phyloP scores from a whole-genome alignment of 2,888 invertebrate genomes.

The Orthonychiurus folsomi region DNA sequence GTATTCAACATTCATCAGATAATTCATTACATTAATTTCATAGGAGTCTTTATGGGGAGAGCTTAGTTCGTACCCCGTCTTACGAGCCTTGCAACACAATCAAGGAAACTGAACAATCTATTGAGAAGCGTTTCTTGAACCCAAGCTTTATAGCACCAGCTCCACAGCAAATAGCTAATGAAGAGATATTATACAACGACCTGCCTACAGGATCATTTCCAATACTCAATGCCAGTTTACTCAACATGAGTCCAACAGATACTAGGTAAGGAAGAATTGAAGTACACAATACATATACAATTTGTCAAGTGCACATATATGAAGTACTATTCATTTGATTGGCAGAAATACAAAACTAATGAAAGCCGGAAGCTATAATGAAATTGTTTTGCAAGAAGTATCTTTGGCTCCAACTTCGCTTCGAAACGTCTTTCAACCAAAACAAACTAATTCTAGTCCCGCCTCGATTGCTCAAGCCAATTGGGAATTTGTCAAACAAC shows the following conservation, averaged over 20 bases:
- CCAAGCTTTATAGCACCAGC: constrained; percentile 75
- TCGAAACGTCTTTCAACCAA: constrained; percentile 38
- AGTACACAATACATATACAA: constrained; percentile 17
- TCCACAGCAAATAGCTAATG: constrained; percentile 48
- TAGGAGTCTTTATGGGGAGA: constrained; percentile 53
- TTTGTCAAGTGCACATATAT: no score
- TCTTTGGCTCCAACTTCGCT: constrained; percentile 31
- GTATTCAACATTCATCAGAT: no score
- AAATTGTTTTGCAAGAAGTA: constrained; percentile 33
- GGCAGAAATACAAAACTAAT: constrained; percentile 35
- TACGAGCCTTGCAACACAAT: constrained; percentile 64
- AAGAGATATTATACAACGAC: constrained; percentile 29
- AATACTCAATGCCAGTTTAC: constrained; percentile 62
- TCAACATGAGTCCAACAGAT: constrained; percentile 64
- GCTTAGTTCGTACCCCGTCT: constrained; percentile 60
- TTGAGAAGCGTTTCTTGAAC: constrained; percentile 57
- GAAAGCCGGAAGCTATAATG: constrained; percentile 39
- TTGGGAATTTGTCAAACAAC: constrained; percentile 94
- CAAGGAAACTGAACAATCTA: constrained; percentile 55
- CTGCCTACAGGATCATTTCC: constrained; percentile 61
- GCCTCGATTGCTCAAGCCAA: constrained; percentile 91
- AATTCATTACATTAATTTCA: no score
- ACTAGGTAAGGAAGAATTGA: no score
- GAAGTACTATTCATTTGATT: no score
- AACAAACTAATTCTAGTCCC: constrained; percentile 52